Percentiles rank a stretch among this genome's conserved stretches.
Conservation (phyloP, 2,888 invertebrate species). For the Thysanoteuthis rhombus region DNA sequence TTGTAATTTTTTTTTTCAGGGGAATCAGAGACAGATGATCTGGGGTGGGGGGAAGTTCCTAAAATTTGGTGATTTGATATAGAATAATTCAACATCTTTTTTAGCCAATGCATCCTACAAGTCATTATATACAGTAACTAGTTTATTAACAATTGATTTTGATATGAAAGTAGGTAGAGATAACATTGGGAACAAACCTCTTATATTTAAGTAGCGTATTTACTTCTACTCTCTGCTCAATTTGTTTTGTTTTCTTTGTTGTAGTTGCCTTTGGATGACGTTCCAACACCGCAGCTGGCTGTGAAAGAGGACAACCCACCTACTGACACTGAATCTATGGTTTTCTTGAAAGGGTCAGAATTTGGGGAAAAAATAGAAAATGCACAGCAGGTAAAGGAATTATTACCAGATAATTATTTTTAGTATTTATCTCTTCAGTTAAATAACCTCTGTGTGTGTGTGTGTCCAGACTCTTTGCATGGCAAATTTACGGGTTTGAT, state of each 20-base stretch:
- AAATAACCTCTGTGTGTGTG: too few species aligned
- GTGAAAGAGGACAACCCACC: constrained; percentile 32
- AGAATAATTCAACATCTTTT: too few species aligned
- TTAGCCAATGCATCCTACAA: background rate
- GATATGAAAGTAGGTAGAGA: background rate
- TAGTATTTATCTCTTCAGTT: too few species aligned
- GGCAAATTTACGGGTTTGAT: too few species aligned
- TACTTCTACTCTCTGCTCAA: background rate
- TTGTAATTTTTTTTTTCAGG: too few species aligned
- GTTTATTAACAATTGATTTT: background rate
- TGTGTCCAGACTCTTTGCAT: too few species aligned
- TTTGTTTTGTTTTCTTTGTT: constrained; percentile 36
- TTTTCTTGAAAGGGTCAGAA: constrained; percentile 39
- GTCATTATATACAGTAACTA: background rate
- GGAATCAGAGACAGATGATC: too few species aligned
- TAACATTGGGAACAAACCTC: background rate
- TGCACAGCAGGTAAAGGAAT: constrained; percentile 65
- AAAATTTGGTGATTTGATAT: too few species aligned
- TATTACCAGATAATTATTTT: background rate
- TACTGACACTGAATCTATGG: constrained; percentile 32
- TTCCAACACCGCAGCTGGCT: constrained; percentile 39
- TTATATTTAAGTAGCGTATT: background rate
- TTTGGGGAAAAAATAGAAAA: constrained; percentile 64
- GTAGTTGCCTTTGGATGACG: constrained; percentile 63
- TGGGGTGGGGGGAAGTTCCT: too few species aligned